phyloP scores from a whole-genome alignment of 2,797 vertebrate species.

The Tapera naevia region DNA sequence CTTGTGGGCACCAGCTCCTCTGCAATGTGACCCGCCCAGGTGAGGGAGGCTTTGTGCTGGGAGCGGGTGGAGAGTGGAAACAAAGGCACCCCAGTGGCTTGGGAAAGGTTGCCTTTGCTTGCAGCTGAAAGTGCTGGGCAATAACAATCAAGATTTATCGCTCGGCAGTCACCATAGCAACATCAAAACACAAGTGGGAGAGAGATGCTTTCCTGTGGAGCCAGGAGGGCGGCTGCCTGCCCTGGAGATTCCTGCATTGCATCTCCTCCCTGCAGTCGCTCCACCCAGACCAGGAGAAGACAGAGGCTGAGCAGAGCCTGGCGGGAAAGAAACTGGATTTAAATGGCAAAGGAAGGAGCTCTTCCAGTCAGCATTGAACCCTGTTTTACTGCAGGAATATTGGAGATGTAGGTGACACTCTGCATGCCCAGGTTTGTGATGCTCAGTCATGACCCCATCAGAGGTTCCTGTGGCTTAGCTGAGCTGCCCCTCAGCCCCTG shows the following conservation, averaged over 20 bases:
- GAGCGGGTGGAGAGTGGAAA: background rate
- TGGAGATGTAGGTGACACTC: fast-evolving
- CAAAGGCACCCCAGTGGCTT: conserved; percentile 24
- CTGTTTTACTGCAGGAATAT: fast-evolving
- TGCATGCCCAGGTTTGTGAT: fast-evolving
- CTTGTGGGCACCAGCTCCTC: background rate
- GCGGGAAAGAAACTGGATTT: background rate
- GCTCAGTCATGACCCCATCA: fast-evolving
- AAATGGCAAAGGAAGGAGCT: background rate
- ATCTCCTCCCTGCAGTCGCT: background rate
- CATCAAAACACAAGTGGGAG: conserved; percentile 74
- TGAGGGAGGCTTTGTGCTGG: background rate
- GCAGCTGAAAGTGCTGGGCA: conserved; percentile 61
- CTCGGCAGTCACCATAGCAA: conserved; percentile 79
- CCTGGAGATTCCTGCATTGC: background rate
- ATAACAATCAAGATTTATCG: conserved; percentile 74
- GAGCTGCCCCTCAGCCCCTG: background rate
- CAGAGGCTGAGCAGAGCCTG: background rate
- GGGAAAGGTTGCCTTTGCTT: conserved; percentile 41
- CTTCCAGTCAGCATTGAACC: background rate
- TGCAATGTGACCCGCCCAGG: fast-evolving
- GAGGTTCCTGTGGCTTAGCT: background rate
- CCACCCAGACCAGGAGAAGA: background rate
- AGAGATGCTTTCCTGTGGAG: conserved; percentile 47
- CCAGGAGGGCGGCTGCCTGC: background rate